phyloP scores from a whole-genome alignment of 53 echinoderm and acorn worm species.

The Pentamera pediparva region DNA sequence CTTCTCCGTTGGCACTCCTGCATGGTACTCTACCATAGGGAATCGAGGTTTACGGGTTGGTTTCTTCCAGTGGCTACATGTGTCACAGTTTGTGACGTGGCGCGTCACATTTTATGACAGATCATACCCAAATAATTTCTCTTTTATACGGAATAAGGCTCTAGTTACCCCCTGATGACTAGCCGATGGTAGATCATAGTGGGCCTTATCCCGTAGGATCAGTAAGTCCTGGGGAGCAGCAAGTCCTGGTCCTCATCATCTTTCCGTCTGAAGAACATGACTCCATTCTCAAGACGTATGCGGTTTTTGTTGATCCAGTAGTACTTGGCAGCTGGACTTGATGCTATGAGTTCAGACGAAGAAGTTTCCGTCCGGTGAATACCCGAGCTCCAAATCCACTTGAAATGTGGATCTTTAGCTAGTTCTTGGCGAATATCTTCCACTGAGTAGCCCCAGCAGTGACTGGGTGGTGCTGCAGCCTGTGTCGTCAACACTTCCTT shows the following conservation, averaged over 20 bases:
- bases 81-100: conserved; percentile 9
- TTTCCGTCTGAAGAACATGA: conserved; percentile 25
- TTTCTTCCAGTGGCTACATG: conserved; percentile 48
- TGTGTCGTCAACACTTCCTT: not conserved
- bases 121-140: conserved; percentile 44
- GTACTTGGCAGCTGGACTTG: conserved; percentile 25
- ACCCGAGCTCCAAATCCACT: not conserved
- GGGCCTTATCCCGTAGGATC: conserved; percentile 8
- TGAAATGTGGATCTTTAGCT: not conserved
- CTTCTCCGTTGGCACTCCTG: conserved; percentile 50
- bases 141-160: conserved; percentile 13
- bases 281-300: conserved; percentile 27
- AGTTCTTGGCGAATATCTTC: not conserved
- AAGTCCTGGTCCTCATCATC: not conserved
- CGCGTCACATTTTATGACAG: conserved; percentile 22
- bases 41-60: conserved; percentile 4
- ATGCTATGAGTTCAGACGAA: conserved; percentile 22
- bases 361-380: conserved; percentile 7
- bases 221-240: conserved; percentile 38
- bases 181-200: conserved; percentile 55
- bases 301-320: conserved; percentile 43
- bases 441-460: not conserved
- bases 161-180: conserved; percentile 50
- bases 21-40: conserved; percentile 42
- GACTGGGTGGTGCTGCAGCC: not conserved